Evolutionary conservation across 2,113 vertebrate genomes (phyloP).

Genomic region (Antigone vipio): DNA sequence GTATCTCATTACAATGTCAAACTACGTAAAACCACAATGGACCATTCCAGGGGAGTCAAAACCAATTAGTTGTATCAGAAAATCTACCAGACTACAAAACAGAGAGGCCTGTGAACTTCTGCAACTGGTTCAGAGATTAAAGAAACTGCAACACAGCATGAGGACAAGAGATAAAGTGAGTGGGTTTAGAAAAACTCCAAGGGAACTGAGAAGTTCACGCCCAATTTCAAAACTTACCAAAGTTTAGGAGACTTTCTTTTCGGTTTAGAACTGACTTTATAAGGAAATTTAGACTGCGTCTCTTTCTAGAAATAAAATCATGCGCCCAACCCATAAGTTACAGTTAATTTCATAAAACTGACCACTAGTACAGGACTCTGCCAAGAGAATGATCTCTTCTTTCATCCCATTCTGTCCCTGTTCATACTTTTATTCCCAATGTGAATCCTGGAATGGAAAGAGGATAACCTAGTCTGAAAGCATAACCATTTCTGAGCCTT

Average conservation of each 20-base stretch:
- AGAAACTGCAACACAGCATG: background rate
- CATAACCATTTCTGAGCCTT: background rate
- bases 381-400: background rate
- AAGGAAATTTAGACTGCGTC: background rate
- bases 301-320: background rate
- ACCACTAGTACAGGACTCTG: background rate
- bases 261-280: background rate
- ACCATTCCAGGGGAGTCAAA: background rate
- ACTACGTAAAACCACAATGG: background rate
- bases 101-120: background rate
- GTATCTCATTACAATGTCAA: slow-evolving; percentile 7
- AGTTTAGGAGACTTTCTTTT: background rate
- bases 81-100: slow-evolving; percentile 37
- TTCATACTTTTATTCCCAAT: background rate
- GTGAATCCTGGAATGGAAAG: background rate
- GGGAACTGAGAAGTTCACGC: background rate
- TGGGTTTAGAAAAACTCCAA: background rate
- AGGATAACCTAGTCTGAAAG: background rate
- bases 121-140: background rate
- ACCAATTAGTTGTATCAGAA: slow-evolving; percentile 27
- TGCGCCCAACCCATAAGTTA: background rate
- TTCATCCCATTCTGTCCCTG: background rate
- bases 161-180: background rate
- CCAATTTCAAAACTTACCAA: background rate
- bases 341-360: background rate